Evolutionary conservation across 2,797 vertebrate genomes (phyloP).

Genomic region (Gambelia wislizenii): DNA sequence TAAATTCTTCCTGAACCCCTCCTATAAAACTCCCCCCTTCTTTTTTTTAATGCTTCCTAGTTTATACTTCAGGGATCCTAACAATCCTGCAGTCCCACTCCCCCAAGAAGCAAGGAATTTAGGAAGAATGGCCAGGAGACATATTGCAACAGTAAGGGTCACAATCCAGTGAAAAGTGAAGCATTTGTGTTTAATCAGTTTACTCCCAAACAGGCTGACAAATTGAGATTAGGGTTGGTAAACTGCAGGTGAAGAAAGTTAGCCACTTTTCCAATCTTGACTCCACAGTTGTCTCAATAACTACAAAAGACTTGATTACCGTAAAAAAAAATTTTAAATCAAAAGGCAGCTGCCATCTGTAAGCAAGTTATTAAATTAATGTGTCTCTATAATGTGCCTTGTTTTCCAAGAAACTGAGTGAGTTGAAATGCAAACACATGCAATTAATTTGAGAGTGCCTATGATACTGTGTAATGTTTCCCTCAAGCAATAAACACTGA

Average conservation of each 20-base stretch:
- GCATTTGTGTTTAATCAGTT: not conserved
- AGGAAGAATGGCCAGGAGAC: constrained; percentile 38
- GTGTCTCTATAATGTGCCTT: constrained; percentile 63
- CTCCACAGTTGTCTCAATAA: constrained; percentile 71
- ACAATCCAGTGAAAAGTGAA: not conserved
- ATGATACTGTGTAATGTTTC: constrained; percentile 64
- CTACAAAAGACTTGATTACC: constrained; percentile 69
- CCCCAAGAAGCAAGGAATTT: constrained; percentile 63
- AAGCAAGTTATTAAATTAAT: constrained; percentile 68
- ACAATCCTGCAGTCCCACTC: not conserved
- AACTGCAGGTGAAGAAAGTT: constrained; percentile 45
- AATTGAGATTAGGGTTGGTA: too few species aligned
- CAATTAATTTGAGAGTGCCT: constrained; percentile 54
- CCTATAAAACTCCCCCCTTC: too few species aligned
- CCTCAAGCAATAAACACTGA: constrained; percentile 59
- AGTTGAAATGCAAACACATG: constrained; percentile 65
- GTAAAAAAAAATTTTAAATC: constrained; percentile 30
- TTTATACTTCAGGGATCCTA: constrained; percentile 54
- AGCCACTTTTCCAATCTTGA: constrained; percentile 67
- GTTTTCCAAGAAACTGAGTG: constrained; percentile 72
- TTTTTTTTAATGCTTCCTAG: not conserved
- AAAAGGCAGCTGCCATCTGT: constrained; percentile 60
- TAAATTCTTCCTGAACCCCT: too few species aligned
- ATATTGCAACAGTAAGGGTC: not conserved
- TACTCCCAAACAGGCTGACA: not conserved